phyloP scores from a whole-genome alignment of 2,888 invertebrate genomes.

The Dasypolia templi region DNA sequence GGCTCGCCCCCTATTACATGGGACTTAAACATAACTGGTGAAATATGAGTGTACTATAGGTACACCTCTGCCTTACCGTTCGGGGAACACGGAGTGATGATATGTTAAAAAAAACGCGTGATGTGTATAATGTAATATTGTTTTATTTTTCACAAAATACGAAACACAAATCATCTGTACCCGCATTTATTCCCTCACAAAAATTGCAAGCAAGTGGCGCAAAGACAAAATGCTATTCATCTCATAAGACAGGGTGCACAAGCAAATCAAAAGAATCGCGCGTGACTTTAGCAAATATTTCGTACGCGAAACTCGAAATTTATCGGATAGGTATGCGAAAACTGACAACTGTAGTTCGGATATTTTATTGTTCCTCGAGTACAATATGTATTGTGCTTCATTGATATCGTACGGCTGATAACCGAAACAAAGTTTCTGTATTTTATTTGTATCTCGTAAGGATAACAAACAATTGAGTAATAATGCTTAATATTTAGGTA shows the following conservation, averaged over 20 bases:
- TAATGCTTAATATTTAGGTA: too few species aligned
- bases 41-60: not conserved
- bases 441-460: too few species aligned
- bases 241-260: constrained; percentile 62
- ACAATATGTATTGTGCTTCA: constrained; percentile 24
- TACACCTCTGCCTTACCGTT: not conserved
- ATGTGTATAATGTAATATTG: not conserved
- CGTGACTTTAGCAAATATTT: constrained; percentile 59
- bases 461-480: too few species aligned
- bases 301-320: constrained; percentile 18
- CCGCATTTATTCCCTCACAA: not conserved
- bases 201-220: constrained; percentile 15
- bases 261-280: constrained; percentile 48
- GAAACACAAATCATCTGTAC: not conserved
- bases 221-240: constrained; percentile 62
- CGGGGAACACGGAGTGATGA: fast-evolving
- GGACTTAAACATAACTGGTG: not conserved
- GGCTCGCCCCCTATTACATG: not conserved
- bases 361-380: constrained; percentile 45
- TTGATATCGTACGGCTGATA: not conserved
- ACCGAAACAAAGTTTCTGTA: not conserved
- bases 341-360: constrained; percentile 31
- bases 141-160: not conserved
- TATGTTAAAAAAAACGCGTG: not conserved
- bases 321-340: constrained; percentile 45